Evolutionary conservation across 2,888 invertebrate species (phyloP).

Genomic region (Steromphala cineraria): DNA sequence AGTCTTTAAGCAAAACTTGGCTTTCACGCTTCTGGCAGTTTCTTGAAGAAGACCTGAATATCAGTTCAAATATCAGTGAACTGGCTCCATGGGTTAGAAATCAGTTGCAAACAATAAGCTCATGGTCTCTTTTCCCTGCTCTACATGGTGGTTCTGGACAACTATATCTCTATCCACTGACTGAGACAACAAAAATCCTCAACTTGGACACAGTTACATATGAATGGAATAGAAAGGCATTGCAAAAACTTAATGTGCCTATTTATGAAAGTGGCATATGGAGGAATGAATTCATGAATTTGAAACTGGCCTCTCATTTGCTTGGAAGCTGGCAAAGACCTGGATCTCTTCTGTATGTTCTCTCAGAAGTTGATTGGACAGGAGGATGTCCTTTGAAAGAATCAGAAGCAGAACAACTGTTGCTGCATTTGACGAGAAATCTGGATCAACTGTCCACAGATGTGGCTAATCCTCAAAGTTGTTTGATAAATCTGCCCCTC

Average conservation of each 20-base stretch:
- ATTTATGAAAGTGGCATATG: not conserved
- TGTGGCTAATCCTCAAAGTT: not conserved
- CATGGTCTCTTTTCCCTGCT: conserved; percentile 19
- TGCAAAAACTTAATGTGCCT: not conserved
- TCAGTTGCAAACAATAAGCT: not conserved
- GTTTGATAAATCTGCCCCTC: not conserved
- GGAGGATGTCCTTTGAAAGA: not conserved
- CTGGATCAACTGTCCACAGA: conserved; percentile 2
- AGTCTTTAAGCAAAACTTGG: not conserved
- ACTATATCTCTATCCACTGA: not conserved
- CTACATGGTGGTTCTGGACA: not conserved
- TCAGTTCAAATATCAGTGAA: not conserved
- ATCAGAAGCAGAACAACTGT: not conserved
- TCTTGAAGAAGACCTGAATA: not conserved
- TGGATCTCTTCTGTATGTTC: not conserved
- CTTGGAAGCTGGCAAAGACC: not conserved
- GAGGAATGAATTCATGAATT: no score
- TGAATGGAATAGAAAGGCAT: not conserved
- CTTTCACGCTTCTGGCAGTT: not conserved
- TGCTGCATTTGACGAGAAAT: conserved; percentile 13
- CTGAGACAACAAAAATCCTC: not conserved
- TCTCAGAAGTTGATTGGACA: not conserved
- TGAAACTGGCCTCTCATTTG: not conserved
- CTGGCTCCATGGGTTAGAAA: not conserved
- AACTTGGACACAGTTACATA: not conserved